Evolutionary conservation across 64 coral and sea anemone genomes (phyloP), one percentile per base, ranked within the genome.

Genomic region (Dendrophyllia cribrosa): DNA sequence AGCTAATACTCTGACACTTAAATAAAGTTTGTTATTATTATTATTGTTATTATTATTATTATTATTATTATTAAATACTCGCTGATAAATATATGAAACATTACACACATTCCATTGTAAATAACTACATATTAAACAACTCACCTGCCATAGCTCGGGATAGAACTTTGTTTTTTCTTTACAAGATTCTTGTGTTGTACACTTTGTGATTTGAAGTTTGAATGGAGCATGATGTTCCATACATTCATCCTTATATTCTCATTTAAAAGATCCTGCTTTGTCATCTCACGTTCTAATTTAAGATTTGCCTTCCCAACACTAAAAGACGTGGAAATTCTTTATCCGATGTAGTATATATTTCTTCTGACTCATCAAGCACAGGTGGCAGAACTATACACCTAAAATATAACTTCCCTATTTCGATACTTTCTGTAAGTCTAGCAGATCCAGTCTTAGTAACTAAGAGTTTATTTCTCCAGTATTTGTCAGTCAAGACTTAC

Each of bases 201-300:
- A 63, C 25, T 82, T 82, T 58, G 78, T 64, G 59, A 7, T 82
- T 46, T 59, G 17, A 45, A 56, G 34, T 81, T 81, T 81, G 78
- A 82, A 64, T 82, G 59, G 0, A 20, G 78, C 44, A 34, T 34
- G 34, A 64, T 65, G 26, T 6, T n/a, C 11, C 55, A 63, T 46
- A 6, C 64, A 15, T 82, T 5, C 78, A 82, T 82, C 26, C 55
- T 82, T 82, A 82, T 82, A 82, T 82, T 64, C 78, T 45, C 34
- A 60, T 45, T 5, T 82, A 46, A 17, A 64, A 20, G 78, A 64
- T 82, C 78, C 78, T 63, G 24, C n/a, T 45, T 64, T 47, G 78
- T 82, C 78, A 63, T 43, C 5, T 48, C 25, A 58, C 4, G 24
- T 15, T 17, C 59, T 82, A 64, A 64, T 60, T 79, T 64, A 82